A percentile compares a stretch with the other conserved stretches of the same genome.
Evolutionary conservation across 2,113 vertebrate species (phyloP).

Genomic region (Albula goreensis): DNA sequence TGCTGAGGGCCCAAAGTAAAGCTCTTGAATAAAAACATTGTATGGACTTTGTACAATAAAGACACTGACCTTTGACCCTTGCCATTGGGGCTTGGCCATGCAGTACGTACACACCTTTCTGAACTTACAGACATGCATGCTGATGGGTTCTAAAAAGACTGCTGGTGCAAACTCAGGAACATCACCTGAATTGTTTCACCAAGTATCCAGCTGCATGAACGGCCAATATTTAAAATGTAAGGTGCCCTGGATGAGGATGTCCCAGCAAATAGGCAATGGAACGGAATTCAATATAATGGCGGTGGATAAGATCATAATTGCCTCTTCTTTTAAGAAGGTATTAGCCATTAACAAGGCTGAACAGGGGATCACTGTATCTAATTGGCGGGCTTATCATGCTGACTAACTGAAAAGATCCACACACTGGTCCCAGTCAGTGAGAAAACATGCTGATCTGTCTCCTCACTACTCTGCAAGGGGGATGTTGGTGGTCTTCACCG

Average conservation of each 20-base stretch:
- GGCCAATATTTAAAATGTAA: background rate
- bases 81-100: background rate
- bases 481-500: too few relatives aligned
- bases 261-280: background rate
- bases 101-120: background rate
- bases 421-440: background rate
- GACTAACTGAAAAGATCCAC: background rate
- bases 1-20: background rate
- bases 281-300: conserved; percentile 5
- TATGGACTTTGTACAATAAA: background rate
- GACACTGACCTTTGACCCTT: too few relatives aligned
- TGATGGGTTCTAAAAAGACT: background rate
- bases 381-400: background rate
- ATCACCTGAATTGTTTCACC: background rate
- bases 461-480: background rate
- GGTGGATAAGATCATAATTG: background rate
- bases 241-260: background rate
- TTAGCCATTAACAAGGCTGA: background rate
- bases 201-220: background rate
- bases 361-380: background rate
- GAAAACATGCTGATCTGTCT: background rate
- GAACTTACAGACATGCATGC: background rate
- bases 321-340: background rate
- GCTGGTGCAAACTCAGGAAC: background rate
- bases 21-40: background rate